These are phyloP conservation scores for Eurypyga helias DNA, from an alignment of 2,113 vertebrate genomes.

Conservation along the genomic window DNA sequence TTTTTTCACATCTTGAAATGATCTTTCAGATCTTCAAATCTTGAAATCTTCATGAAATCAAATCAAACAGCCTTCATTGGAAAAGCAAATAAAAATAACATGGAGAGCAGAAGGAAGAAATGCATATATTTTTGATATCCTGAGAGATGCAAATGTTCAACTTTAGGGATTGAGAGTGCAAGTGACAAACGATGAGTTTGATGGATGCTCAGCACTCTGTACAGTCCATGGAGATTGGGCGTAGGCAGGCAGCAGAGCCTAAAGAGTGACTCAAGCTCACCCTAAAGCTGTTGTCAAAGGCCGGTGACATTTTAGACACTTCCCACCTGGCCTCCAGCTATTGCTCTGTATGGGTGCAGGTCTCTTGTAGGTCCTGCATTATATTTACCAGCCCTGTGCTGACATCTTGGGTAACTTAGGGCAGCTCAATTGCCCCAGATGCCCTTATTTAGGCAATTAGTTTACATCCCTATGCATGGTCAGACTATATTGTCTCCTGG, in stretches of 20 bases:
- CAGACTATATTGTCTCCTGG: neutral
- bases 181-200: neutral
- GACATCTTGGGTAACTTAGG: neutral
- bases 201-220: neutral
- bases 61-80: neutral
- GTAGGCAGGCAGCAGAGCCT: neutral
- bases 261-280: neutral
- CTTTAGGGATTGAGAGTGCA: neutral
- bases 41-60: neutral
- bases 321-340: neutral
- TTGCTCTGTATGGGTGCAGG: neutral
- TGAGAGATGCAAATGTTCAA: neutral
- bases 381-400: neutral
- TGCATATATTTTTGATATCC: neutral
- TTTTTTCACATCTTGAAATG: neutral
- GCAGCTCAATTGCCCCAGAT: neutral
- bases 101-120: neutral
- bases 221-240: neutral
- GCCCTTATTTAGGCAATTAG: neutral
- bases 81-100: neutral
- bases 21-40: no score
- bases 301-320: neutral
- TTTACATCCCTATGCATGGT: neutral
- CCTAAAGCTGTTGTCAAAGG: neutral
- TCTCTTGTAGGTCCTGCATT: neutral